A percentile compares a stretch with the other conserved stretches of the same genome.
These are phyloP conservation scores for Enoplolaimus lenunculus DNA, from an alignment of 2,888 invertebrate species.

Conservation along the genomic window DNA sequence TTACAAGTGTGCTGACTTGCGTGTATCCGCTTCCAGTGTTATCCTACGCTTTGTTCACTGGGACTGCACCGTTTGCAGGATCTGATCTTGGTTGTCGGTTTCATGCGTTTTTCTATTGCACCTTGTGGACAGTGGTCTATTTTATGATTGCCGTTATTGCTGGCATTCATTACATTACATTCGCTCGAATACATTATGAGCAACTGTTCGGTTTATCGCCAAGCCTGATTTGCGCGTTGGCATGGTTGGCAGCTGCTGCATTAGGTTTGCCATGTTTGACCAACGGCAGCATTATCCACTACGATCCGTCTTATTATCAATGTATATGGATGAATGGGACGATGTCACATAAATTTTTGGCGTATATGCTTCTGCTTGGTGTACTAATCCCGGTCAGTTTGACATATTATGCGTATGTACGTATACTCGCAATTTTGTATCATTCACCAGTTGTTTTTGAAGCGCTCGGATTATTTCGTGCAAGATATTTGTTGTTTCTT, in stretches of 20 bases:
- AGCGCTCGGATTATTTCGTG: slow-evolving; percentile 36
- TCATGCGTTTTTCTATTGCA: slow-evolving; percentile 34
- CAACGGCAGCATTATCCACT: slow-evolving; percentile 36
- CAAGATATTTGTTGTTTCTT: slow-evolving; percentile 35
- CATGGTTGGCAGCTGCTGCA: slow-evolving; percentile 34
- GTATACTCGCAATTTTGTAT: slow-evolving; percentile 37
- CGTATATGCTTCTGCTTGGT: slow-evolving; percentile 37
- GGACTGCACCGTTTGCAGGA: slow-evolving; percentile 1
- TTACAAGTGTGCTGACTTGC: slow-evolving; percentile 35
- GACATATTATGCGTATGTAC: slow-evolving; percentile 36
- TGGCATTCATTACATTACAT: slow-evolving; percentile 39
- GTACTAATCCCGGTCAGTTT: slow-evolving; percentile 28
- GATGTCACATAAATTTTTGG: slow-evolving; percentile 36
- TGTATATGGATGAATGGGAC: slow-evolving; percentile 36
- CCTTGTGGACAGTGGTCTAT: slow-evolving; percentile 36
- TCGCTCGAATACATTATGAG: slow-evolving; percentile 40
- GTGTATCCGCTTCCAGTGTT: slow-evolving; percentile 32
- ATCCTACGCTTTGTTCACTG: slow-evolving; percentile 28
- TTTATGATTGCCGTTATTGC: slow-evolving; percentile 38
- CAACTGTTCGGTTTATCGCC: slow-evolving; percentile 38
- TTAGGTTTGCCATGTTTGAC: slow-evolving; percentile 37
- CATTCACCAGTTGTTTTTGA: slow-evolving; percentile 39
- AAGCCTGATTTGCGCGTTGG: slow-evolving; percentile 30
- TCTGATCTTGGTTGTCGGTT: slow-evolving; percentile 19
- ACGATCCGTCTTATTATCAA: slow-evolving; percentile 30